Conservation (phyloP, 2,888 invertebrate genomes). For the Acheta domesticus region DNA sequence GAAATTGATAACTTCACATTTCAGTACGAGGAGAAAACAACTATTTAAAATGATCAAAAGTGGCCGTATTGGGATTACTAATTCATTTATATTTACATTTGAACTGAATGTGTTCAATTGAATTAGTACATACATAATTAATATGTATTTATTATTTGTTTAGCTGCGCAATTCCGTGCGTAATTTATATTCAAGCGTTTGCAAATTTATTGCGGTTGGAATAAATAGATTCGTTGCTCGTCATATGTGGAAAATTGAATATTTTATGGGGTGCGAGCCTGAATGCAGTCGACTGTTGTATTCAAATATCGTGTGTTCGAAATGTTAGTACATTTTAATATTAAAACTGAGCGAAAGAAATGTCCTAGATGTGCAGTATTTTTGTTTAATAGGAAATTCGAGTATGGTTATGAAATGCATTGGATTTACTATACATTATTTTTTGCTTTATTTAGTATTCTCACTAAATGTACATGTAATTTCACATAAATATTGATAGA, state of each 20-base stretch:
- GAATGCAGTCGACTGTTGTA: neutral
- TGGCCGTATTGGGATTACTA: neutral
- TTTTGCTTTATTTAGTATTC: too few relatives aligned
- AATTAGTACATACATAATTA: slow-evolving; percentile 18
- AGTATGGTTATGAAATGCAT: too few relatives aligned
- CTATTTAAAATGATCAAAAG: neutral
- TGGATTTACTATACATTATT: too few relatives aligned
- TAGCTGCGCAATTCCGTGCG: neutral
- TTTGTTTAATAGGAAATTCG: too few relatives aligned
- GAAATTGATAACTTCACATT: too few relatives aligned
- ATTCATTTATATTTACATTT: slow-evolving; percentile 7
- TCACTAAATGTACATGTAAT: too few relatives aligned
- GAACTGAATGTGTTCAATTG: neutral
- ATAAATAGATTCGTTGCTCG: neutral
- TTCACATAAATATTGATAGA: too few relatives aligned
- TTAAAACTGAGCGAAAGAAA: too few relatives aligned
- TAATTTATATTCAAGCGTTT: neutral
- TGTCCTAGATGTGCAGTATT: too few relatives aligned
- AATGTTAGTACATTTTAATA: too few relatives aligned
- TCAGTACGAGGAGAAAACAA: too few relatives aligned
- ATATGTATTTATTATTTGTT: slow-evolving; percentile 18
- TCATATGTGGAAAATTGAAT: slow-evolving; percentile 1
- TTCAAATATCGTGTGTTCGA: too few relatives aligned
- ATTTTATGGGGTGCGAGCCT: neutral
- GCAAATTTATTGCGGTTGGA: slow-evolving; percentile 6